These are phyloP conservation scores for Neomonachus schauinslandi DNA, from an alignment of 2,113 vertebrate genomes.

Conservation along the genomic window DNA sequence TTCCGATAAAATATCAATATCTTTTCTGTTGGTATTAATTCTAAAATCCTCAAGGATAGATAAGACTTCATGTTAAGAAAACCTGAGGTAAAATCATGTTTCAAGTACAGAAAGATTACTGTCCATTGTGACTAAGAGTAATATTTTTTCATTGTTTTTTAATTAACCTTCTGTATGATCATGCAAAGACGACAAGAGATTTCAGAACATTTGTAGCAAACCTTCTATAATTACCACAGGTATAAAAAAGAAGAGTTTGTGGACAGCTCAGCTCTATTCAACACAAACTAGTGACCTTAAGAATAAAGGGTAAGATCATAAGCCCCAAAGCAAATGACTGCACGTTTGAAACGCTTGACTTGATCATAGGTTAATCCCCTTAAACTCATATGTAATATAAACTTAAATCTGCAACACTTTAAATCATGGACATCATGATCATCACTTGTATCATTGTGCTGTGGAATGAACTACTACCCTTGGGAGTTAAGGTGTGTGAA, in stretches of 20 bases:
- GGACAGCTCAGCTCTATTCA: neutral
- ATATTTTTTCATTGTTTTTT: slow-evolving; percentile 19
- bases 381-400: slow-evolving; percentile 12
- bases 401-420: neutral
- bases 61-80: slow-evolving; percentile 53
- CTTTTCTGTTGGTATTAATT: neutral
- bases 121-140: neutral
- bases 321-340: slow-evolving; percentile 23
- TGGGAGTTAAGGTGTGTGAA: neutral
- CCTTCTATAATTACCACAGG: neutral
- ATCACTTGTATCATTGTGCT: neutral
- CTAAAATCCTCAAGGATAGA: slow-evolving; percentile 52
- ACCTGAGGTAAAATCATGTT: slow-evolving; percentile 6
- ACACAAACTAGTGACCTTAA: slow-evolving; percentile 14
- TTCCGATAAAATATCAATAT: neutral
- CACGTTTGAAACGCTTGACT: slow-evolving; percentile 13
- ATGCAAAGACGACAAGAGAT: slow-evolving; percentile 34
- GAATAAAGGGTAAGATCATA: slow-evolving; percentile 42
- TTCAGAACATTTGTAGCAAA: slow-evolving; percentile 35
- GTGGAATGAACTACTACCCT: neutral
- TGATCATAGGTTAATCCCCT: neutral
- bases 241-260: neutral
- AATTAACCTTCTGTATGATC: slow-evolving; percentile 24
- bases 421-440: neutral
- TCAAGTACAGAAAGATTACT: slow-evolving; percentile 26